Evolutionary conservation across 2,113 vertebrate genomes (phyloP).

Genomic region (Mesocricetus auratus): DNA sequence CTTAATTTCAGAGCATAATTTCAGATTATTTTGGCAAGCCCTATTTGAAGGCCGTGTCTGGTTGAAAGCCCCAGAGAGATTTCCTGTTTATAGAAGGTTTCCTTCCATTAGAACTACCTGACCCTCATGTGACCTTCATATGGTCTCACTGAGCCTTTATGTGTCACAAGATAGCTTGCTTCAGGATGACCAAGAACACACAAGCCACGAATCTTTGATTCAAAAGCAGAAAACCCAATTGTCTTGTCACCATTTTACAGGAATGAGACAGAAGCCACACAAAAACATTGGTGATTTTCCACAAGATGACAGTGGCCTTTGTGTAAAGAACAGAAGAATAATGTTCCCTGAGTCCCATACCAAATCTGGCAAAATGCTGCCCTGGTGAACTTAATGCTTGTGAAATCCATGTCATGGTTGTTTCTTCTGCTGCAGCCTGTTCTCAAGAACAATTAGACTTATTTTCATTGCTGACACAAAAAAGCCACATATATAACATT

Average conservation of each 20-base stretch:
- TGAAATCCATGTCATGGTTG: constrained; percentile 42
- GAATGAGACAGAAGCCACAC: constrained; percentile 44
- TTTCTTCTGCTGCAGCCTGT: constrained; percentile 49
- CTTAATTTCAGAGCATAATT: constrained; percentile 57
- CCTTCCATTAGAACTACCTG: constrained; percentile 56
- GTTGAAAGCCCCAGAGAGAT: constrained; percentile 42
- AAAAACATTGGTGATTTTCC: constrained; percentile 38
- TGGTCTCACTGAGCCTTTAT: not conserved
- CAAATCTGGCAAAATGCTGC: constrained; percentile 56
- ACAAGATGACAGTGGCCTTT: constrained; percentile 80
- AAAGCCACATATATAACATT: constrained; percentile 60
- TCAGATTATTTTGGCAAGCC: not conserved
- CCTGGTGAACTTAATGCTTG: constrained; percentile 70
- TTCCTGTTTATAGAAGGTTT: constrained; percentile 60
- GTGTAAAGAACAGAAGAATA: constrained; percentile 33
- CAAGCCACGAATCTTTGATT: constrained; percentile 47
- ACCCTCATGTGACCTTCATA: constrained; percentile 66
- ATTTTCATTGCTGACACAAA: constrained; percentile 50
- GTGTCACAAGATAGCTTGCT: constrained; percentile 35
- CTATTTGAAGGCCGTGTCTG: constrained; percentile 18
- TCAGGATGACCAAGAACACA: not conserved
- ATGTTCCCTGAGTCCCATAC: constrained; percentile 16
- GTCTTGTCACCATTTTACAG: constrained; percentile 71
- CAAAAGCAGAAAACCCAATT: constrained; percentile 63
- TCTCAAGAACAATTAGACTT: constrained; percentile 71